Conservation (phyloP, 2,797 vertebrate species). For the Protonibea diacanthus region DNA sequence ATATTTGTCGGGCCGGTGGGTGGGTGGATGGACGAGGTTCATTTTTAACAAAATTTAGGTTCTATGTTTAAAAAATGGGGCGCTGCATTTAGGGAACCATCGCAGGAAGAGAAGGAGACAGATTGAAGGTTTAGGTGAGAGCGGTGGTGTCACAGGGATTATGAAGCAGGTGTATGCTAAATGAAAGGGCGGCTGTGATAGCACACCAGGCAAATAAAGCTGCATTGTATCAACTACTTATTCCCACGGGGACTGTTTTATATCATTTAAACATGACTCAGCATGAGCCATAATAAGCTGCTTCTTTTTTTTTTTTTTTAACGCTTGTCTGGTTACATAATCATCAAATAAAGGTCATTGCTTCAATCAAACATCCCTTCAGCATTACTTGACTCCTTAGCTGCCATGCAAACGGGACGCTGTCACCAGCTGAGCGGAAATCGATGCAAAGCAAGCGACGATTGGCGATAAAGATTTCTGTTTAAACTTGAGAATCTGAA, state of each 20-base stretch:
- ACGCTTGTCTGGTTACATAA: conserved; percentile 20
- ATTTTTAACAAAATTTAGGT: neutral
- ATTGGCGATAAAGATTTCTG: conserved; percentile 2
- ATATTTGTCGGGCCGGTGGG: too few species aligned
- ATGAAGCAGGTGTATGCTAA: neutral
- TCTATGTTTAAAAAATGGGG: neutral
- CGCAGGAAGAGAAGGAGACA: neutral
- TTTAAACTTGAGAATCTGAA: conserved; percentile 15
- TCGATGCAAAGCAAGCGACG: conserved; percentile 28
- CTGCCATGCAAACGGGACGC: conserved; percentile 5
- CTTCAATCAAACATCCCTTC: conserved; percentile 4
- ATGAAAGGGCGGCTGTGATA: neutral
- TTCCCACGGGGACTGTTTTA: neutral
- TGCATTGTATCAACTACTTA: neutral
- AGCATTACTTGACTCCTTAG: conserved; percentile 1
- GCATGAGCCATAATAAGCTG: neutral
- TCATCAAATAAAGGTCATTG: conserved; percentile 21
- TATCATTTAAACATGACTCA: conserved; percentile 27
- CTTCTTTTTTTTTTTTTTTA: neutral
- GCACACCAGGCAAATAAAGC: neutral
- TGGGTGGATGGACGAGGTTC: neutral
- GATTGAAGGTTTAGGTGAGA: neutral
- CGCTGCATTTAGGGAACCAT: neutral
- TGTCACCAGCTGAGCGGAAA: conserved; percentile 20
- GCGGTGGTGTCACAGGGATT: neutral